Percentiles rank a stretch among this genome's conserved stretches.
These are phyloP conservation scores for Ctenopoma multispine DNA, from an alignment of 2,797 vertebrate genomes.

Conservation along the genomic window DNA sequence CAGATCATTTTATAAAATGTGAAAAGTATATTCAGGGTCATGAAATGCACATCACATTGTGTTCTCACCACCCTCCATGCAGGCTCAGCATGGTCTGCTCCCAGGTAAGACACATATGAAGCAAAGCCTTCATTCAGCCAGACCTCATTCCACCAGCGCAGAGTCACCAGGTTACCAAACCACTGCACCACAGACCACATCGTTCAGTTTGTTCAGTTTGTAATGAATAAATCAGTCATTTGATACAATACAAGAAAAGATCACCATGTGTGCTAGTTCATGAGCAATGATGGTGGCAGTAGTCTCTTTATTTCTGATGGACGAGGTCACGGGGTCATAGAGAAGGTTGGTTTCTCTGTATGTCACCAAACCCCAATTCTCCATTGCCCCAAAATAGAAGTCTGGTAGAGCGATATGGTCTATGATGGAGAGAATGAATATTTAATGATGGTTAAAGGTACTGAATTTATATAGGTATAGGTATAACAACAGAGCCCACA, in stretches of 20 bases:
- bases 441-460: background rate
- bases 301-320: conserved; percentile 88
- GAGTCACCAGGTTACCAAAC: conserved; percentile 97
- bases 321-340: conserved; percentile 81
- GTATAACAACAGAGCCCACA: too few relatives aligned
- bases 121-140: conserved; percentile 98
- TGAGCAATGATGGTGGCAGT: conserved; percentile 90
- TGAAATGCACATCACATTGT: background rate
- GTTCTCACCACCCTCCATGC: conserved; percentile 88
- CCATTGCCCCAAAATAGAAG: conserved; percentile 93
- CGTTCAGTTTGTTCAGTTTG: background rate
- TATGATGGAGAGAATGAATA: conserved; percentile 47
- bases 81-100: conserved; percentile 81
- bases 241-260: background rate
- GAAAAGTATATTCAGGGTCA: background rate
- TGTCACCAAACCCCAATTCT: conserved; percentile 95
- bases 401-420: conserved; percentile 93
- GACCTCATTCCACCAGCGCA: conserved; percentile 95
- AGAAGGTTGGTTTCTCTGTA: conserved; percentile 91
- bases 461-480: background rate
- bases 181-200: conserved; percentile 81
- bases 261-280: conserved; percentile 94
- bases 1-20: background rate
- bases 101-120: conserved; percentile 92
- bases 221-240: background rate